Evolutionary conservation across 2,797 vertebrate species (phyloP), one percentile per base, ranked within the genome.

Genomic region (Huso huso): DNA sequence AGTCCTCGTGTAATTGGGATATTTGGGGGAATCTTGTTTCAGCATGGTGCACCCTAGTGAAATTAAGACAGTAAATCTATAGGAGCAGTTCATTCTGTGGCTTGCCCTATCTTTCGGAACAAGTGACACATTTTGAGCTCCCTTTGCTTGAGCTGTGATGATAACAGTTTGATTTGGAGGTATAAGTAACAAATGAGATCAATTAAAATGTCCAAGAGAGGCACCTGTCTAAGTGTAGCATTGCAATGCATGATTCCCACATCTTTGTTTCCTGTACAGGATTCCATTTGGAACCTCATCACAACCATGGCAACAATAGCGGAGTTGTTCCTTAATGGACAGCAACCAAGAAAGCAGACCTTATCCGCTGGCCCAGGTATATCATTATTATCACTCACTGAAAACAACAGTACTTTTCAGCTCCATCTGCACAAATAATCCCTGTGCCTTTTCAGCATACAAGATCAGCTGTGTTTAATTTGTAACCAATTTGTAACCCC

Each of bases 111-210:
- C 86, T 76, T 81, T 87, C 86, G 76, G 69, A 76, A 73, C 74
- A 69, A 65, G 77, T 84, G 86, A 86, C 86, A 88, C 86, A 81
- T 82, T 84, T 78, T 82, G 84, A 70, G 79, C 86, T 86, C 88
- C 83, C 73, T 83, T 86, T 88, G 83, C 82, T 86, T 86, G 83
- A 89, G 83, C 77, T 64, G 72, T 80, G 74, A 88, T 83, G 90
- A 94, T 91, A 92, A 90, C 85, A 82, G 87, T 90, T 87, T 85
- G 89, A 96, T 92, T 90, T 87, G 83, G 85, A 87, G 90, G 91
- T 93, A 94, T 93, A 89, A 87, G 92, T 95, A 95, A 95, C 94
- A 95, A 95, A 96, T 94, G 84, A 94, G 91, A 94, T 94, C 92
- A 94, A 97, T 97, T 96, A 94, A 95, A 88, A 89, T 87, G 92